Base-by-base conservation (phyloP, 1,140 invertebrate genomes). In the Atta cephalotes region DNA sequence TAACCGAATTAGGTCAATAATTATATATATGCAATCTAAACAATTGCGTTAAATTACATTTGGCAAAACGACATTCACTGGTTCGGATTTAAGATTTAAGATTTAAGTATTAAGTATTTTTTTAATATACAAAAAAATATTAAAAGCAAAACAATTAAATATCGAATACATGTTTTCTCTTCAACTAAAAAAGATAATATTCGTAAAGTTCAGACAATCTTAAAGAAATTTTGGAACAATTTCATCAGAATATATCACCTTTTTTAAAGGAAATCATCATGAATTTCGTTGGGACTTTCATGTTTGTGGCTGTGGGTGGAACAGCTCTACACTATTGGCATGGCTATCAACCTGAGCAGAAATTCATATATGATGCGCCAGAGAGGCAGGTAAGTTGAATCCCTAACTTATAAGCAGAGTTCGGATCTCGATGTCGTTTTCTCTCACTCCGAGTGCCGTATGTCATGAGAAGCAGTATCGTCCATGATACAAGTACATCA, bases 261-360 rank as follows among this genome's bases (percentile, higher is more conserved):
- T 80, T 92, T 95, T 96, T 74, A 25, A 14, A 98, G 97, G 98
- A 98, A 94, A 97, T 98, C 70, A 96, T 98, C 76, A 98, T 98
- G 98, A 98, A 98, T 94, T 97, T 98, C 81, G 96, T 98, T 63
- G 98, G 98, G 12, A 97, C 97, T 76, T 97, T 98, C 92, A 95
- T 98, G 95, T 98, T 97, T 96, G 95, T 98, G 5, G 97, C 97
- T 0, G 97, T 98, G 5, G 98, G 98, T 2, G 98, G 97, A 2
- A 97, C 97, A 28, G 97, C 97, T 0, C 95, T 98, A 25, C 98
- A 98, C 94, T 98, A 98, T 94, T 98, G 98, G 98, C 96, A 97
- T 78, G 98, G 98, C 10, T 98, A 98, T 94, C 96, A 97, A 93
- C 96, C 96, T 21, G 97, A 98, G 89, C 96, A 98, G 90, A 97